phyloP scores from a whole-genome alignment of 1,140 invertebrate species.

The Microplitis mediator region DNA sequence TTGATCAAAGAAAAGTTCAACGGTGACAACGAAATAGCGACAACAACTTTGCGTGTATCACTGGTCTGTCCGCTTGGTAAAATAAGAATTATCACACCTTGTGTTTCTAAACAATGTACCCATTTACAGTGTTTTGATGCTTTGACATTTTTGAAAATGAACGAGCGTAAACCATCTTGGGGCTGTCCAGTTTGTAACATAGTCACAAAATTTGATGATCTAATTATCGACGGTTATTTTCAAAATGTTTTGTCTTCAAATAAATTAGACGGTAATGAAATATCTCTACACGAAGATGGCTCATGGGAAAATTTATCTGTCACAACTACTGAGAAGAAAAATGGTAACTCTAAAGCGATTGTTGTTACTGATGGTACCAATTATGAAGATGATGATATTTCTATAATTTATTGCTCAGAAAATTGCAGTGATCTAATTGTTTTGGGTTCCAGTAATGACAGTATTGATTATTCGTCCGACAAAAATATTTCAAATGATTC shows the following conservation, averaged over 20 bases:
- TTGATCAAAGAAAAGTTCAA: constrained; percentile 92
- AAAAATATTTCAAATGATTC: too few relatives aligned
- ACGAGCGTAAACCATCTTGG: constrained; percentile 98
- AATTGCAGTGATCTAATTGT: too few relatives aligned
- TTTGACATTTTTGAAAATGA: constrained; percentile 94
- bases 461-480: too few relatives aligned
- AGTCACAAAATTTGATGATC: constrained; percentile 83
- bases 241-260: constrained; percentile 78
- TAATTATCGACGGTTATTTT: constrained; percentile 92
- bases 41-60: constrained; percentile 89
- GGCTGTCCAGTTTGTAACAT: constrained; percentile 97
- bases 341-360: too few relatives aligned
- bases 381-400: too few relatives aligned
- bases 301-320: constrained; percentile 78
- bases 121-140: constrained; percentile 99
- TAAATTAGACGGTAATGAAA: constrained; percentile 78
- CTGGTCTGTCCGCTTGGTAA: constrained; percentile 94
- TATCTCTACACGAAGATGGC: constrained; percentile 87
- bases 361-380: too few relatives aligned
- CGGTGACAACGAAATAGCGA: constrained; percentile 94
- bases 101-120: constrained; percentile 84
- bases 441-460: too few relatives aligned
- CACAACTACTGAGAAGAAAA: too few relatives aligned
- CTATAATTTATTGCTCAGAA: too few relatives aligned
- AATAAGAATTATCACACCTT: constrained; percentile 91